Conservation (phyloP, 2,888 invertebrate genomes). For the Stenchaetothrips biformis region DNA sequence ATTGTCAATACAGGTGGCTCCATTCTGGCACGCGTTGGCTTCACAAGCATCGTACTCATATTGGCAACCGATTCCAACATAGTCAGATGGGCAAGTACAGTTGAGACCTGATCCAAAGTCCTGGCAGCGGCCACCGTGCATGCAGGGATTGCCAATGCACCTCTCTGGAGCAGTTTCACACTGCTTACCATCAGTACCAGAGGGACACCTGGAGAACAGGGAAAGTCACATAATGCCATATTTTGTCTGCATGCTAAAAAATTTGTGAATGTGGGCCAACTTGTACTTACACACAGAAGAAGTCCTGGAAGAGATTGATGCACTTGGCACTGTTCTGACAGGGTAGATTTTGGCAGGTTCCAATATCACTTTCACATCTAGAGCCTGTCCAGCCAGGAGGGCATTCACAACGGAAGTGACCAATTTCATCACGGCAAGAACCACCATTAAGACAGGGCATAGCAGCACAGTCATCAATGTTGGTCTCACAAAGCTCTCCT, state of each 20-base stretch:
- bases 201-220: conserved; percentile 64
- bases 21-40: conserved; percentile 85
- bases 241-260: conserved; percentile 14
- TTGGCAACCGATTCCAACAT: conserved; percentile 83
- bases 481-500: conserved; percentile 59
- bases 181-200: conserved; percentile 93
- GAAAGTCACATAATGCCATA: background rate
- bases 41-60: conserved; percentile 91
- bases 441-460: conserved; percentile 87
- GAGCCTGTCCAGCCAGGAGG: conserved; percentile 81
- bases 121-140: conserved; percentile 93
- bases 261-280: background rate
- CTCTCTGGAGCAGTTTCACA: conserved; percentile 95
- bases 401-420: conserved; percentile 76
- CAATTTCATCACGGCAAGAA: conserved; percentile 78
- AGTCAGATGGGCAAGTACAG: conserved; percentile 84
- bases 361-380: conserved; percentile 81
- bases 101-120: conserved; percentile 93
- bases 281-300: conserved; percentile 77
- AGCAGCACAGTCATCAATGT: conserved; percentile 81
- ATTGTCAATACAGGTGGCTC: conserved; percentile 84
- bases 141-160: conserved; percentile 88
- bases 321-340: conserved; percentile 91
- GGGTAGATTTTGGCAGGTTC: conserved; percentile 77
- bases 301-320: conserved; percentile 87